Evolutionary conservation across 2,113 vertebrate genomes (phyloP).

Genomic region (Limnothrissa miodon): DNA sequence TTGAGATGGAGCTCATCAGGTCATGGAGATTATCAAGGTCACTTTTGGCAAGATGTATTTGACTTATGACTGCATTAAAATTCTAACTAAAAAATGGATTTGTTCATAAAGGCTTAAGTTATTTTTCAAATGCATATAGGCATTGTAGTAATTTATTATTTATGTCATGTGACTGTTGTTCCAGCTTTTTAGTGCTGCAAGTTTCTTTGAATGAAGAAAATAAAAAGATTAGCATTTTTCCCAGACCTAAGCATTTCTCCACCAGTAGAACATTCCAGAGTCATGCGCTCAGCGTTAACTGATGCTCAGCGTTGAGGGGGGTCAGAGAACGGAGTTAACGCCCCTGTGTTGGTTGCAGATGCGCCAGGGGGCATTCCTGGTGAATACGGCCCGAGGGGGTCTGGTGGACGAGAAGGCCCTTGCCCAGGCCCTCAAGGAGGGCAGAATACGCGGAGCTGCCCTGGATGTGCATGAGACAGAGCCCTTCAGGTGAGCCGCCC

Average conservation of each 20-base stretch:
- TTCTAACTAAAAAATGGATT: background rate
- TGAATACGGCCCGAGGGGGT: slow-evolving; percentile 92
- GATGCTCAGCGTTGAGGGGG: background rate
- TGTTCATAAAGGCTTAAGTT: background rate
- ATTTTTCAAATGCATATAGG: background rate
- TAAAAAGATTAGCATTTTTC: background rate
- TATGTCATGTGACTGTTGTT: background rate
- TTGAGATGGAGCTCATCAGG: too few species aligned
- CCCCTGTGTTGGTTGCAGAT: slow-evolving; percentile 71
- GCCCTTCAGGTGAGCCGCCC: slow-evolving; percentile 83
- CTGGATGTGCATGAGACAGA: slow-evolving; percentile 95
- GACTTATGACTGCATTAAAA: background rate
- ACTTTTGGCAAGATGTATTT: background rate
- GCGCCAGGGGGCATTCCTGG: slow-evolving; percentile 97
- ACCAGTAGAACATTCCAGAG: background rate
- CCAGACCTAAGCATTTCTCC: background rate
- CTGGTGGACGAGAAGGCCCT: slow-evolving; percentile 97
- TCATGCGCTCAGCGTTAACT: background rate
- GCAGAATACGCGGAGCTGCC: slow-evolving; percentile 94
- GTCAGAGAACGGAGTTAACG: too few species aligned
- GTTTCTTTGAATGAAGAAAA: background rate
- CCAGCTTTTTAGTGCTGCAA: background rate
- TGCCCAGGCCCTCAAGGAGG: slow-evolving; percentile 95
- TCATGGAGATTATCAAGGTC: background rate
- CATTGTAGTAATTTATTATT: background rate